Conservation (phyloP, 2,113 vertebrate species). For the Tretioscincus oriximinensis region DNA sequence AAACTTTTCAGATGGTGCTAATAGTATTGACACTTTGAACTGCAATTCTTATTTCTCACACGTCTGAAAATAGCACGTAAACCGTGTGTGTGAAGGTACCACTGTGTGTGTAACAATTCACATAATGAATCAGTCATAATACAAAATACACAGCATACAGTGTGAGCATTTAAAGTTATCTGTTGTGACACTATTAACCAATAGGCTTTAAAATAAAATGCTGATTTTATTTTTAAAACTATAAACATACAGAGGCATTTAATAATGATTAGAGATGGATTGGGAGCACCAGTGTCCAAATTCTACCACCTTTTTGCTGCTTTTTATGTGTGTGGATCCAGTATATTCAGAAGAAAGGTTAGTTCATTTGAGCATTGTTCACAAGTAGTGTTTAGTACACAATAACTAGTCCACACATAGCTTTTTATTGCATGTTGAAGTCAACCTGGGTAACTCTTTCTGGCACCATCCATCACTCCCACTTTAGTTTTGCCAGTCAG, state of each 20-base stretch:
- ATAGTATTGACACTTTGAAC: slow-evolving; percentile 22
- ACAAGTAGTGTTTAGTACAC: too few species aligned
- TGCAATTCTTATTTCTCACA: slow-evolving; percentile 40
- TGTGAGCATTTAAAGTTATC: slow-evolving; percentile 18
- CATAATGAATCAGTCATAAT: rapidly evolving
- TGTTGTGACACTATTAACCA: slow-evolving; percentile 32
- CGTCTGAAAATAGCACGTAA: slow-evolving; percentile 44
- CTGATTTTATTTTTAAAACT: not conserved
- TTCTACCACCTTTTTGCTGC: not conserved
- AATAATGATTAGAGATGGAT: not conserved
- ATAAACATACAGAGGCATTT: too few species aligned
- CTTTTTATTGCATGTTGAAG: too few species aligned
- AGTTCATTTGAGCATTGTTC: too few species aligned
- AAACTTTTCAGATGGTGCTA: slow-evolving; percentile 21
- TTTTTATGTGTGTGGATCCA: not conserved
- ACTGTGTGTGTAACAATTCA: rapidly evolving
- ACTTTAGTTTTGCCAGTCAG: too few species aligned
- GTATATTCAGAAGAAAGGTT: not conserved
- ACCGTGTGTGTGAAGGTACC: not conserved
- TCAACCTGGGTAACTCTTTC: too few species aligned
- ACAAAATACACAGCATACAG: not conserved
- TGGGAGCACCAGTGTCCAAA: not conserved
- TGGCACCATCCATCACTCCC: too few species aligned
- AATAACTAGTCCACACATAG: too few species aligned
- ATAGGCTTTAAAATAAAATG: not conserved